These are phyloP conservation scores for Eclectus roratus DNA, from an alignment of 2,113 vertebrate species.

Conservation along the genomic window DNA sequence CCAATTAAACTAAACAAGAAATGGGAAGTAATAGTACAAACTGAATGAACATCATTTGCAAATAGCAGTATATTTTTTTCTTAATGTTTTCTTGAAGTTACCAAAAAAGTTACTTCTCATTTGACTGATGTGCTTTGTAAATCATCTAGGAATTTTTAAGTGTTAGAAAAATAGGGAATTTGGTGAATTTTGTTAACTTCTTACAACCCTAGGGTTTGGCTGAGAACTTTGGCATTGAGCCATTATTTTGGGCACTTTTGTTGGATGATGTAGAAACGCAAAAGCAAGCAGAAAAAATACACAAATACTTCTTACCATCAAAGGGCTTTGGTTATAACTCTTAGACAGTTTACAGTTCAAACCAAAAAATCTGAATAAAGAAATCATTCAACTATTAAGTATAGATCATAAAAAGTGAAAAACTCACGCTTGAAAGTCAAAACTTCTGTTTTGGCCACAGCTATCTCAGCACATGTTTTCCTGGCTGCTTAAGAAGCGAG, in stretches of 20 bases:
- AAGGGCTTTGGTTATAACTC: background rate
- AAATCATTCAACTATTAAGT: background rate
- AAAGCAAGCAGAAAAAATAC: background rate
- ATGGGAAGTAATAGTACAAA: background rate
- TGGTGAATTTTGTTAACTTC: background rate
- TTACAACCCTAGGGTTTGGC: background rate
- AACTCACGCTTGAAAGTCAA: background rate
- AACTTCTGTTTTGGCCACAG: background rate
- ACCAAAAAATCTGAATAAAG: background rate
- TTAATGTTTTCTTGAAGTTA: background rate
- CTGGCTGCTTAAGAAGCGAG: background rate
- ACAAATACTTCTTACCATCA: background rate
- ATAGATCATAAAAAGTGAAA: background rate
- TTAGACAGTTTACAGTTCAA: background rate
- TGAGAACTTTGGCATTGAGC: background rate
- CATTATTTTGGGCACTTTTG: background rate
- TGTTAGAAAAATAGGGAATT: background rate
- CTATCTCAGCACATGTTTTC: background rate
- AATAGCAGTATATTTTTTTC: background rate
- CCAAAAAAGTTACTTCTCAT: background rate
- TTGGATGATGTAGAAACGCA: background rate
- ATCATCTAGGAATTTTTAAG: background rate
- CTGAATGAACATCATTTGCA: background rate
- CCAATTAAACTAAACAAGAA: background rate
- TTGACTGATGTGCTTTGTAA: background rate